Percentiles rank a stretch among this genome's conserved stretches.
Evolutionary conservation across 2,888 invertebrate genomes (phyloP).

Genomic region (Drosophila barbarae): DNA sequence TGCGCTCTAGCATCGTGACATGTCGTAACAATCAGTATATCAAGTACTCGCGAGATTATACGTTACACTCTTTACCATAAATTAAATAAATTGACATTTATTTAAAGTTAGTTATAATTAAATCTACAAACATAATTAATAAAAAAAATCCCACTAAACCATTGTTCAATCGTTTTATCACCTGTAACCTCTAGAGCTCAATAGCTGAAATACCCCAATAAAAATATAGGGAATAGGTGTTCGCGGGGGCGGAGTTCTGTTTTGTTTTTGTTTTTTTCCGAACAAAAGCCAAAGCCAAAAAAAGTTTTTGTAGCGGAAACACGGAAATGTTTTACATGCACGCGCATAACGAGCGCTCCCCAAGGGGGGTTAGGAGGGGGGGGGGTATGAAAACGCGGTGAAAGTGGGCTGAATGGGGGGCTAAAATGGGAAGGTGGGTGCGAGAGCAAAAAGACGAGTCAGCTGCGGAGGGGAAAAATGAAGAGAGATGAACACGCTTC

Average conservation of each 20-base stretch:
- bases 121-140: neutral
- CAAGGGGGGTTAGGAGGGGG: neutral
- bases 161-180: neutral
- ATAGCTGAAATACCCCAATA: neutral
- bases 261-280: neutral
- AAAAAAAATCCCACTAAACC: neutral
- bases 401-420: neutral
- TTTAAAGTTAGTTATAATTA: neutral
- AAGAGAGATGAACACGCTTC: conserved; percentile 17
- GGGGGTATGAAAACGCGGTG: neutral
- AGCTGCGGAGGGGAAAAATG: conserved; percentile 3
- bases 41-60: neutral
- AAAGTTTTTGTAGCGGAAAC: conserved; percentile 68
- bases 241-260: neutral
- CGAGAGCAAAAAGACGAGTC: neutral
- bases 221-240: conserved; percentile 3
- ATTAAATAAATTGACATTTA: neutral
- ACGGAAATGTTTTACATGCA: conserved; percentile 72
- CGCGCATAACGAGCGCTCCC: conserved; percentile 46
- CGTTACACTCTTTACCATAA: too few relatives aligned
- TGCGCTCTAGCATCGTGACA: neutral
- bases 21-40: neutral
- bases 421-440: neutral
- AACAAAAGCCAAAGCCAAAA: conserved; percentile 52
- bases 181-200: neutral